phyloP scores from a whole-genome alignment of 2,797 vertebrate genomes.

The Sebastes cheni region DNA sequence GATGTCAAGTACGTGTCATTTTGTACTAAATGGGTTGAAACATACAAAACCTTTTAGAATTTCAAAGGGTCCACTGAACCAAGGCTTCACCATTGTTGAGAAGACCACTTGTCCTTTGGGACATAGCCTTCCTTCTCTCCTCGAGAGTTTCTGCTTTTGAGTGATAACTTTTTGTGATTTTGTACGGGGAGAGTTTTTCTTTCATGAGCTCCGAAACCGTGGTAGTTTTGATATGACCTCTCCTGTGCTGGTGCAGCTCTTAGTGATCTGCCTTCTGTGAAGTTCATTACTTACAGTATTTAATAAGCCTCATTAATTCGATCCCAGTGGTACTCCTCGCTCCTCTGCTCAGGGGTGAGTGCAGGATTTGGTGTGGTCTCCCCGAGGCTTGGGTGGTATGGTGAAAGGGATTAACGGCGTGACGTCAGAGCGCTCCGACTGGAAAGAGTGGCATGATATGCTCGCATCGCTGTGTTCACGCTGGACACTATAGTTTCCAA shows the following conservation, averaged over 20 bases:
- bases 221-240: conserved; percentile 44
- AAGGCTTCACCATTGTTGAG: background rate
- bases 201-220: conserved; percentile 24
- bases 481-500: conserved; percentile 71
- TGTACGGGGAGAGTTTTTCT: background rate
- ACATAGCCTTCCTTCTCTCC: background rate
- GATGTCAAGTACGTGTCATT: background rate
- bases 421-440: conserved; percentile 69
- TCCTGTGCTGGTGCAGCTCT: conserved; percentile 34
- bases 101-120: background rate
- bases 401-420: conserved; percentile 62
- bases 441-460: conserved; percentile 71
- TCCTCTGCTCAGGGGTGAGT: conserved; percentile 31
- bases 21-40: background rate
- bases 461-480: conserved; percentile 47
- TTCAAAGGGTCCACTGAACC: background rate
- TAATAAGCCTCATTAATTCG: conserved; percentile 72
- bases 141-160: background rate
- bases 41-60: background rate
- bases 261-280: conserved; percentile 35
- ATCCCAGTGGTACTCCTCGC: conserved; percentile 45
- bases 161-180: conserved; percentile 21
- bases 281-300: conserved; percentile 57
- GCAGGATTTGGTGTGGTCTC: conserved; percentile 71
- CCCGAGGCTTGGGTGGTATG: conserved; percentile 68